These are phyloP conservation scores for Euspilapteryx auroguttella DNA, from an alignment of 2,888 invertebrate species.

Conservation along the genomic window DNA sequence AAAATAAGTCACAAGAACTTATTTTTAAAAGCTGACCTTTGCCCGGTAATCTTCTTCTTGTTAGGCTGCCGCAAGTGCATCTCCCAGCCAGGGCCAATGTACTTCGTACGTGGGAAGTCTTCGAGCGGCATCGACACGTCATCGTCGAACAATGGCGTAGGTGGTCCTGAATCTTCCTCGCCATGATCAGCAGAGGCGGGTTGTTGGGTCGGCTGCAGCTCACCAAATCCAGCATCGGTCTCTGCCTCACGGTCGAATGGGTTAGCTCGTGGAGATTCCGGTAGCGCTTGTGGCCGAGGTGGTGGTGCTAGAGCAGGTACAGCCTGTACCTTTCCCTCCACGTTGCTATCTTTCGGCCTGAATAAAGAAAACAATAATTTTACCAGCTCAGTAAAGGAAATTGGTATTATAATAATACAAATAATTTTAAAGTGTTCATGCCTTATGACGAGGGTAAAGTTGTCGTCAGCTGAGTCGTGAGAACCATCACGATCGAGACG, in stretches of 20 bases:
- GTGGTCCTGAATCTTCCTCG: slow-evolving; percentile 52
- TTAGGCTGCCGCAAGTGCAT: slow-evolving; percentile 94
- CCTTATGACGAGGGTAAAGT: slow-evolving; percentile 82
- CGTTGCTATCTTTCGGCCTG: slow-evolving; percentile 57
- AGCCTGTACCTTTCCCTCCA: slow-evolving; percentile 15
- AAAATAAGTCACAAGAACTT: too few species aligned
- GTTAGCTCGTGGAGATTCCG: slow-evolving; percentile 70
- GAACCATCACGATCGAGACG: slow-evolving; percentile 65
- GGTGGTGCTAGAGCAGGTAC: slow-evolving; percentile 79
- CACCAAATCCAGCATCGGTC: too few species aligned
- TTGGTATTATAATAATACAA: too few species aligned
- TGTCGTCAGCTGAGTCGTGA: slow-evolving; percentile 77
- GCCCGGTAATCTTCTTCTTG: slow-evolving; percentile 94
- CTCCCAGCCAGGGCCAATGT: slow-evolving; percentile 89
- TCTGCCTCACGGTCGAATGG: slow-evolving; percentile 71
- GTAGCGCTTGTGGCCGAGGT: slow-evolving; percentile 54
- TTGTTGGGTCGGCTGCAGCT: slow-evolving; percentile 23
- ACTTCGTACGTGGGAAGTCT: slow-evolving; percentile 82
- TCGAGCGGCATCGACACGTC: slow-evolving; percentile 91
- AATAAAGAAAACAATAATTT: too few species aligned
- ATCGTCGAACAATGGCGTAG: slow-evolving; percentile 93
- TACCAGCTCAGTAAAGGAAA: too few species aligned
- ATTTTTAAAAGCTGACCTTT: slow-evolving; percentile 58
- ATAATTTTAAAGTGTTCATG: too few species aligned
- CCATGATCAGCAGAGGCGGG: slow-evolving; percentile 5